phyloP scores from a whole-genome alignment of 2,113 vertebrate genomes.

The Steatornis caripensis region DNA sequence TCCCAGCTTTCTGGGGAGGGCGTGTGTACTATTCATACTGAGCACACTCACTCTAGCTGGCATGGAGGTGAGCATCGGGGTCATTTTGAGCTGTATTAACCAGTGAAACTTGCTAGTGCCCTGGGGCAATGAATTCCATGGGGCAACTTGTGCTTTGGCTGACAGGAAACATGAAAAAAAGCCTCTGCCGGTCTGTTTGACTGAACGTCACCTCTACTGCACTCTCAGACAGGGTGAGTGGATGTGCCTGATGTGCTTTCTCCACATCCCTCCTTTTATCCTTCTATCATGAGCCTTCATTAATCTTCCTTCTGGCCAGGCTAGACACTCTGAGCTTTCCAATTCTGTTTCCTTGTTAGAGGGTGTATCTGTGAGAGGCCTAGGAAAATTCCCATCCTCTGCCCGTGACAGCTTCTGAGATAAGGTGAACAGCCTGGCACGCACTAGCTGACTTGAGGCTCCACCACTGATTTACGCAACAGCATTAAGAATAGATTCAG shows the following conservation, averaged over 20 bases:
- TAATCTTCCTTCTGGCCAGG: not conserved
- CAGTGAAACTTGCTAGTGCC: not conserved
- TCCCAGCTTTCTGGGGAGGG: not conserved
- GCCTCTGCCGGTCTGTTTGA: not conserved
- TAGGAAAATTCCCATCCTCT: not conserved
- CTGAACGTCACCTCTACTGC: not conserved
- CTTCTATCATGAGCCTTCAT: not conserved
- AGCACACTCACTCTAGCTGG: not conserved
- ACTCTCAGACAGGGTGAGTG: not conserved
- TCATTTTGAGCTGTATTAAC: not conserved
- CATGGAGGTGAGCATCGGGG: not conserved
- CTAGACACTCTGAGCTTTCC: not conserved
- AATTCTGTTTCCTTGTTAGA: not conserved
- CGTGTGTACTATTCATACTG: not conserved
- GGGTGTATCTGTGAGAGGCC: not conserved
- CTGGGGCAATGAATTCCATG: not conserved
- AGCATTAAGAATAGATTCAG: not conserved
- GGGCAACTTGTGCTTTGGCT: not conserved
- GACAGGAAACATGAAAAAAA: not conserved
- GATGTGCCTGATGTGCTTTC: not conserved
- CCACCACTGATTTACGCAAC: not conserved
- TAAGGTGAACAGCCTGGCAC: not conserved
- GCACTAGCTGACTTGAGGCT: not conserved
- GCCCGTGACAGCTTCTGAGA: not conserved
- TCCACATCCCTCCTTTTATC: not conserved